These are phyloP conservation scores for Watsonalla cultraria DNA, from an alignment of 2,888 invertebrate genomes.

Conservation along the genomic window DNA sequence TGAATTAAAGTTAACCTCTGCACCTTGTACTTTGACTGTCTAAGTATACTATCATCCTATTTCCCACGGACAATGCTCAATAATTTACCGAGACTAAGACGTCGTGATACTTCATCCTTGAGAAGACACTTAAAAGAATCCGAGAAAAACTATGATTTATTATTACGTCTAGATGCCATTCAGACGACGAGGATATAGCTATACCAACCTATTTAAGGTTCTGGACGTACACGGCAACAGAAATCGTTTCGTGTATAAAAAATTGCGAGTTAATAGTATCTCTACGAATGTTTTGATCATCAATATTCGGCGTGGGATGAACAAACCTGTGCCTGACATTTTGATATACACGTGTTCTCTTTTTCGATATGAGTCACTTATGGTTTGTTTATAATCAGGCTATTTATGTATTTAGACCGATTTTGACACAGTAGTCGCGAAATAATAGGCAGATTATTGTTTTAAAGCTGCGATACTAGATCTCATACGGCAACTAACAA, in stretches of 20 bases:
- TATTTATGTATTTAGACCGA: background rate
- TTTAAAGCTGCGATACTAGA: too few species aligned
- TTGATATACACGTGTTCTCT: background rate
- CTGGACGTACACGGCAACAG: slow-evolving; percentile 40
- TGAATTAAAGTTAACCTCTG: too few species aligned
- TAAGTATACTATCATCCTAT: too few species aligned
- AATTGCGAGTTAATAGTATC: slow-evolving; percentile 8
- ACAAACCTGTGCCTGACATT: background rate
- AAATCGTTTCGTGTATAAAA: slow-evolving; percentile 25
- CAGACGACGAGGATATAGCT: background rate
- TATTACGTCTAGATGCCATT: slow-evolving; percentile 9
- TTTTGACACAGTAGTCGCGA: background rate
- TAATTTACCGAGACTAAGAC: slow-evolving; percentile 1
- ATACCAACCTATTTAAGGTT: slow-evolving; percentile 6
- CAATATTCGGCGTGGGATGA: background rate
- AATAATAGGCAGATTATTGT: too few species aligned
- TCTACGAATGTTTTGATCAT: background rate
- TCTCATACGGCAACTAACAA: too few species aligned
- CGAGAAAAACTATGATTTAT: slow-evolving; percentile 15
- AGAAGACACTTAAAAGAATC: slow-evolving; percentile 9
- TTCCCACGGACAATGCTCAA: background rate
- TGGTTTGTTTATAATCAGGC: too few species aligned
- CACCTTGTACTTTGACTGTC: too few species aligned
- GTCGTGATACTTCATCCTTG: slow-evolving; percentile 9
- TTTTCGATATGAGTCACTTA: background rate